phyloP scores from a whole-genome alignment of 2,797 vertebrate species.

The Botia kubotai region DNA sequence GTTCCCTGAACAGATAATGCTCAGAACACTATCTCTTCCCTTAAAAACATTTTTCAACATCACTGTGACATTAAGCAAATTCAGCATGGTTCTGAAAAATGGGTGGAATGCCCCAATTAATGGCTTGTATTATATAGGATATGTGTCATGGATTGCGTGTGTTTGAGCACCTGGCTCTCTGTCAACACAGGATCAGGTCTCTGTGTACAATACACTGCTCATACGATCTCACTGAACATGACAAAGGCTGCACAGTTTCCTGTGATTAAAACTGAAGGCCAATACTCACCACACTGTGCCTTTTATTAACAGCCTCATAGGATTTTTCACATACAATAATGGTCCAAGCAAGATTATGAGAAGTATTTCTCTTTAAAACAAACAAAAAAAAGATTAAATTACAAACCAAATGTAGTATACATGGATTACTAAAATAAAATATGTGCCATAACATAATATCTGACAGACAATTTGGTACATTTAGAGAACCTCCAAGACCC shows the following conservation, averaged over 20 bases:
- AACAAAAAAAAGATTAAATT: slow-evolving; percentile 41
- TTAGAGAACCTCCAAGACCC: too few relatives aligned
- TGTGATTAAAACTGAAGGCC: slow-evolving; percentile 66
- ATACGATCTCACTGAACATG: slow-evolving; percentile 44
- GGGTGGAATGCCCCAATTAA: slow-evolving; percentile 22
- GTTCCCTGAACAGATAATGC: background rate
- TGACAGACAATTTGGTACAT: too few relatives aligned
- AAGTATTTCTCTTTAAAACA: too few relatives aligned
- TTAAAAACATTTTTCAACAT: too few relatives aligned
- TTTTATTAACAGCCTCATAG: slow-evolving; percentile 55
- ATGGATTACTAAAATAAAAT: too few relatives aligned
- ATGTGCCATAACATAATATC: too few relatives aligned
- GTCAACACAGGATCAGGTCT: slow-evolving; percentile 74
- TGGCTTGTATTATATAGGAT: slow-evolving; percentile 33
- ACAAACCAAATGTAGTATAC: too few relatives aligned
- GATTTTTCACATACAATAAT: slow-evolving; percentile 19
- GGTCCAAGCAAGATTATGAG: background rate
- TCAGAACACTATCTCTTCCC: background rate
- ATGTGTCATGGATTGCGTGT: slow-evolving; percentile 49
- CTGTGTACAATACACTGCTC: slow-evolving; percentile 68
- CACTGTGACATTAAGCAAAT: background rate
- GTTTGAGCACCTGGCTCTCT: slow-evolving; percentile 79
- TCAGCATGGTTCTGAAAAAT: slow-evolving; percentile 3
- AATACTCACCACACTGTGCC: slow-evolving; percentile 64
- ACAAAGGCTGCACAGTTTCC: slow-evolving; percentile 68